Evolutionary conservation across 2,888 invertebrate genomes (phyloP), one percentile per base, ranked within the genome.

Genomic region (Pantelozetes paolii): DNA sequence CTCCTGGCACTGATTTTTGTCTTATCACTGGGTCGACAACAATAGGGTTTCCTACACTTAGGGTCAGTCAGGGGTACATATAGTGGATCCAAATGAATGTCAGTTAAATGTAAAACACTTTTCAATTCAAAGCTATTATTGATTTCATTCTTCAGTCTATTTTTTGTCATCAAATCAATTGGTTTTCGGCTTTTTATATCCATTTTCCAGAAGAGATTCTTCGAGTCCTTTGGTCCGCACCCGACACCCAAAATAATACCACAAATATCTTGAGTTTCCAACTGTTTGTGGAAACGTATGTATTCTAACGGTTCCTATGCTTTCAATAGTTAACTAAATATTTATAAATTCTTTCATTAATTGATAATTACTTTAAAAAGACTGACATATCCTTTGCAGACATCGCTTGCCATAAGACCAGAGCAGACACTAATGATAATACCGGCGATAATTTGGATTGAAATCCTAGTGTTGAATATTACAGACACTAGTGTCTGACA

Each of bases 1-100:
- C 11, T 18, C 45, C 90, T 90, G 18, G 88, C 87, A n/a, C n/a
- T n/a, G n/a, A n/a, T n/a, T 77, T 89, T 89, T 1, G 90, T 83
- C 3, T 91, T 89, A 1, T 89, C 87, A 0, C 93, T 93, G 40
- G 70, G 75, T 64, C 82, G 80, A 82, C 97, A 98, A 82, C 97
- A 98, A 2, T 97, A 85, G 0, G 97, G 97, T 82, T 96, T 93
- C 76, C 90, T 89, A 82, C 97, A 98, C 77, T 93, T 90, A 0
- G 95, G 94, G 81, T 94, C 94, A 9, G 92, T 87, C 78, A 83
- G 83, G 13, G 91, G 91, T 76, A 89, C 88, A 81, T 98, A 98
- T 80, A 92, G 90, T 0, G 93, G 92, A 84, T 98, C 97, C 80
- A 91, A 91, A 82, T 98, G 98, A 0, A 96, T 94, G 82, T 98